These are phyloP conservation scores for Manduca sexta DNA, from an alignment of 1,140 invertebrate genomes.

Conservation along the genomic window DNA sequence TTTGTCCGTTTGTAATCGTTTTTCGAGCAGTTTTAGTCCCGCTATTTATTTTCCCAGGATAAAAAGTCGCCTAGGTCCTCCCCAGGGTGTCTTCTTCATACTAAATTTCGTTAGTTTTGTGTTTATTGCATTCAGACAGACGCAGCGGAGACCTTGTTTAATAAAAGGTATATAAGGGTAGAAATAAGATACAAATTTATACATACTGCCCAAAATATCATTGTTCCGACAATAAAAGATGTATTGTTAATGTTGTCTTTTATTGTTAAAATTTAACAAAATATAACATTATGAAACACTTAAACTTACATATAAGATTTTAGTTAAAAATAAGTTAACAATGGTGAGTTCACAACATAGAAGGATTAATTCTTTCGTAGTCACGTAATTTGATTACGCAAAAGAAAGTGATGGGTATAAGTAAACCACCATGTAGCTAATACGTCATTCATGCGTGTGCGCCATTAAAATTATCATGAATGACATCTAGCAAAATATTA, in stretches of 20 bases:
- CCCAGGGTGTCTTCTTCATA: no score
- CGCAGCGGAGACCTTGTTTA: no score
- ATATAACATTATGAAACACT: constrained; percentile 59
- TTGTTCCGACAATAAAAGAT: background rate
- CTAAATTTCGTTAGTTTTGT: no score
- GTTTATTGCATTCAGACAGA: no score
- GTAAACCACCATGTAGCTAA: constrained; percentile 32
- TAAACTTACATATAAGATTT: constrained; percentile 40
- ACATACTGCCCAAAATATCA: no score
- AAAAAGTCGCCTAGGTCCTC: no score
- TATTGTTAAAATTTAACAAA: constrained; percentile 69
- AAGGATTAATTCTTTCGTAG: constrained; percentile 33
- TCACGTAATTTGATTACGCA: constrained; percentile 57
- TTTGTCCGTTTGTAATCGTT: no score
- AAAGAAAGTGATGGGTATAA: constrained; percentile 35
- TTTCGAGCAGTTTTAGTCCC: no score
- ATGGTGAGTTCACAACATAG: constrained; percentile 31
- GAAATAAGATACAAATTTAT: no score
- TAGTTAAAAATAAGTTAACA: constrained; percentile 45
- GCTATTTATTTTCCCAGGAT: no score
- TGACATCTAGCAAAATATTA: constrained; percentile 24
- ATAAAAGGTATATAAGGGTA: no score
- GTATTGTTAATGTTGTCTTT: constrained; percentile 56
- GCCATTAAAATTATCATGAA: constrained; percentile 31
- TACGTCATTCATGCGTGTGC: constrained; percentile 41